A percentile compares a stretch with the other conserved stretches of the same genome.
phyloP scores from a whole-genome alignment of 1,140 invertebrate genomes.

The Leptonema lineaticorne region DNA sequence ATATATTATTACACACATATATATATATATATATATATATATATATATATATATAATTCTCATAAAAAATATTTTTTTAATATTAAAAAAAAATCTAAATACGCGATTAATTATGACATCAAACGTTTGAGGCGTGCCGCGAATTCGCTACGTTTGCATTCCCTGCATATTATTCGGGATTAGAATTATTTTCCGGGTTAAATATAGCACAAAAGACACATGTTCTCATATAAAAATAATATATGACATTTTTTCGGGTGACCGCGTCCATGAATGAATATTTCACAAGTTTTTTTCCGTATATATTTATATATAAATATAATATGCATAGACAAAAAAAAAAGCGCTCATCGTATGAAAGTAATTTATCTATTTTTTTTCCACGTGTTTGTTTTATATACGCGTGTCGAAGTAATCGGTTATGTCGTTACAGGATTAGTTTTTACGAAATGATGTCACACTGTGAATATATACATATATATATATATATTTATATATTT shows the following conservation, averaged over 20 bases:
- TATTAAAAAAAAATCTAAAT: constrained; percentile 34
- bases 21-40: too few species aligned
- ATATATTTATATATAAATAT: not conserved
- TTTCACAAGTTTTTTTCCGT: not conserved
- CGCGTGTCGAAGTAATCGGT: too few species aligned
- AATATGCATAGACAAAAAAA: not conserved
- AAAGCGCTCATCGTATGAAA: not conserved
- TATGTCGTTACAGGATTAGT: too few species aligned
- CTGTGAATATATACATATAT: too few species aligned
- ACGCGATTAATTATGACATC: constrained; percentile 42
- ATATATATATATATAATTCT: not conserved
- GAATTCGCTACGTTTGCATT: constrained; percentile 39
- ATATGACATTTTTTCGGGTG: not conserved
- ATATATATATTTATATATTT: too few species aligned
- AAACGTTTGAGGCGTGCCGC: constrained; percentile 33
- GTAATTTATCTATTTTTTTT: too few species aligned
- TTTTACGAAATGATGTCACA: too few species aligned
- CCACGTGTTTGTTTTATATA: too few species aligned
- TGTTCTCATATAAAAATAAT: not conserved
- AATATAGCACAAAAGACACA: constrained; percentile 3
- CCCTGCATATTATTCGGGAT: constrained; percentile 29
- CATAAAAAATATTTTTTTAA: too few species aligned
- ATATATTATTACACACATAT: too few species aligned
- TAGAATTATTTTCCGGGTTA: constrained; percentile 13
- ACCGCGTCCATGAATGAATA: not conserved